Percentiles rank a stretch among this genome's conserved stretches.
Evolutionary conservation across 2,888 invertebrate species (phyloP).

Genomic region (Lagria hirta): DNA sequence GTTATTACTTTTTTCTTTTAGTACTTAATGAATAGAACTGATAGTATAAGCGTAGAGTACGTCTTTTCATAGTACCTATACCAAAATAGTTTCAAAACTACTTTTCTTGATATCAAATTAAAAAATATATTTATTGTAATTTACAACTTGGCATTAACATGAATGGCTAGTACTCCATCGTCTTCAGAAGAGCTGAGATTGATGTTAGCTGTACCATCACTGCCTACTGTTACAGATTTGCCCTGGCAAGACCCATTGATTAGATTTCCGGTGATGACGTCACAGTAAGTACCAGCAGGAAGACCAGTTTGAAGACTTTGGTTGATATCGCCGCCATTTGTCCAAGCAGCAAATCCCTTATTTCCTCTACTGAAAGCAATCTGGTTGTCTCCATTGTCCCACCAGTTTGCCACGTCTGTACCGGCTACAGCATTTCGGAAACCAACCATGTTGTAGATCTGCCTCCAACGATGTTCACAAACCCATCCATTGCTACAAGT

Average conservation of each 20-base stretch:
- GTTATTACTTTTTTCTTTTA: too few species aligned
- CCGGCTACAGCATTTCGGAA: conserved; percentile 70
- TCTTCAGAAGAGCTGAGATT: conserved; percentile 56
- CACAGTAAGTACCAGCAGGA: conserved; percentile 79
- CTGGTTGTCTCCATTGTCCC: conserved; percentile 79
- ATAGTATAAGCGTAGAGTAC: too few species aligned
- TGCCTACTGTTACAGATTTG: conserved; percentile 62
- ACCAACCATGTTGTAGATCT: conserved; percentile 75
- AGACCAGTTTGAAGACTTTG: conserved; percentile 67
- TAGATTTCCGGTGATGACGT: conserved; percentile 73
- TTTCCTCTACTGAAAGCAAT: conserved; percentile 82
- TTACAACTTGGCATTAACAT: conserved; percentile 48
- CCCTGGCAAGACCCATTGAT: conserved; percentile 66
- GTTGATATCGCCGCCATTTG: conserved; percentile 64
- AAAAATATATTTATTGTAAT: too few species aligned
- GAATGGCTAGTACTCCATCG: conserved; percentile 74
- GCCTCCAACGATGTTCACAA: conserved; percentile 84
- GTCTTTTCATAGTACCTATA: too few species aligned
- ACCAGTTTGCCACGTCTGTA: conserved; percentile 68
- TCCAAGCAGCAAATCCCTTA: conserved; percentile 72
- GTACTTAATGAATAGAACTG: too few species aligned
- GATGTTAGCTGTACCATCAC: conserved; percentile 62
- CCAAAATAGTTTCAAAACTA: too few species aligned
- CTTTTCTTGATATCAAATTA: too few species aligned
- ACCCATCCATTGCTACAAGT: conserved; percentile 75